Conservation (phyloP, 2,113 vertebrate species). For the Chaetodon auriga region DNA sequence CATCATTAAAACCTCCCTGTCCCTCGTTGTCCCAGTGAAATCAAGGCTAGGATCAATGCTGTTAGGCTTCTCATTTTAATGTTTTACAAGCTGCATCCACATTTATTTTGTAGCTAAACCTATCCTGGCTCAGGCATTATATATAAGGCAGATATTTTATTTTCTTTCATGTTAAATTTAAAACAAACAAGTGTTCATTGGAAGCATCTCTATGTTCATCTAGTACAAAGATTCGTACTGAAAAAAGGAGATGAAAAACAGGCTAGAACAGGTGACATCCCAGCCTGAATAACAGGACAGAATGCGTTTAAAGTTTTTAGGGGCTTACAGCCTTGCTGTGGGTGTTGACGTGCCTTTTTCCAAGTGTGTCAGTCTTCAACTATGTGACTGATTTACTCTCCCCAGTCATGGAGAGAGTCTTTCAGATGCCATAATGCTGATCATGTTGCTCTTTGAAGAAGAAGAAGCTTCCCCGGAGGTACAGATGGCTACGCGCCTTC, state of each 20-base stretch:
- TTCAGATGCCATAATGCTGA: slow-evolving; percentile 73
- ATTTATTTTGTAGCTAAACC: background rate
- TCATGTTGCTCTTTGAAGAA: slow-evolving; percentile 78
- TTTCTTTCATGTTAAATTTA: background rate
- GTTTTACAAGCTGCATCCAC: background rate
- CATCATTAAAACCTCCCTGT: background rate
- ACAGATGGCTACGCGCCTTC: slow-evolving; percentile 73
- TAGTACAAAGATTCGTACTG: background rate
- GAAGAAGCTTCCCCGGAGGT: slow-evolving; percentile 72
- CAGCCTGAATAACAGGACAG: slow-evolving; percentile 25
- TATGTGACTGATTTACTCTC: slow-evolving; percentile 67
- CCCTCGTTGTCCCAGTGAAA: background rate
- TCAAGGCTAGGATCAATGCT: background rate
- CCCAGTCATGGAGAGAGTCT: slow-evolving; percentile 60
- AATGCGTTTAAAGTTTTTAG: slow-evolving; percentile 35
- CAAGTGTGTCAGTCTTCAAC: slow-evolving; percentile 55
- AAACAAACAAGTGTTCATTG: background rate
- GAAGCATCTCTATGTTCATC: background rate
- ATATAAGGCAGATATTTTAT: background rate
- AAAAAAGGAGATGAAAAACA: slow-evolving; percentile 17
- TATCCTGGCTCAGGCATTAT: background rate
- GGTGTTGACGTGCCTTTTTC: slow-evolving; percentile 51
- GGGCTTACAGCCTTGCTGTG: slow-evolving; percentile 51
- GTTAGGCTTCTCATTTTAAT: background rate
- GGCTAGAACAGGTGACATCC: slow-evolving; percentile 38